Evolutionary conservation across 2,888 invertebrate genomes (phyloP), one percentile per base, ranked within the genome.

Genomic region (Zele albiditarsus): DNA sequence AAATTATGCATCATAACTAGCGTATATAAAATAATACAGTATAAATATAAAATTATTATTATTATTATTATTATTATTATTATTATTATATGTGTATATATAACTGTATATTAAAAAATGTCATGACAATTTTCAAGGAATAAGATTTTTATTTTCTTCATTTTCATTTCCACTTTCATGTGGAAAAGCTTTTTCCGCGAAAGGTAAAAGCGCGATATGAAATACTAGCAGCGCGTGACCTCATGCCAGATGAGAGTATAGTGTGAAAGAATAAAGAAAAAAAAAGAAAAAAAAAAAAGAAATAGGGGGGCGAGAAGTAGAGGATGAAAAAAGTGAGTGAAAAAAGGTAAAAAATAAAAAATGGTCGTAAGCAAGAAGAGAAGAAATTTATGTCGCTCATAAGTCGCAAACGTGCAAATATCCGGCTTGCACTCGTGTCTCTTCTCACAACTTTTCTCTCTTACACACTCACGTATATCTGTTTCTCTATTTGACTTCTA

Each of bases 351-450:
- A 23, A 33, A n/a, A 69, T 38, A 58, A 33, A 53, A 42, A 31
- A 42, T 20, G 42, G 46, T 27, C 71, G 38, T 71, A 69, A 68
- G 68, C 68, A 78, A 78, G 75, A 77, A 79, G 73, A 71, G 67
- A 53, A 23, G 53, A 77, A 79, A 79, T 79, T 79, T 79, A 79
- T 79, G 78, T 78, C 75, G 78, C 78, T 79, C 79, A 78, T 78
- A 79, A 79, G 79, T 79, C 78, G 75, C 71, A 53, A 74, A 66
- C 75, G 77, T 71, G 75, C 75, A 78, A 79, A 78, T 79, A 78
- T 79, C 78, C 75, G 69, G 68, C 70, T 72, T 49, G 33, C 42
- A 42, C 66, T 65, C 38, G 73, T n/a, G n/a, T n/a, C n/a, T 69
- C 63, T 27, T 65, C 27, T 65, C 62, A 25, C 38, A 33, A 27